Base-by-base conservation (phyloP, 1,140 invertebrate genomes). In the Philaenus spumarius region DNA sequence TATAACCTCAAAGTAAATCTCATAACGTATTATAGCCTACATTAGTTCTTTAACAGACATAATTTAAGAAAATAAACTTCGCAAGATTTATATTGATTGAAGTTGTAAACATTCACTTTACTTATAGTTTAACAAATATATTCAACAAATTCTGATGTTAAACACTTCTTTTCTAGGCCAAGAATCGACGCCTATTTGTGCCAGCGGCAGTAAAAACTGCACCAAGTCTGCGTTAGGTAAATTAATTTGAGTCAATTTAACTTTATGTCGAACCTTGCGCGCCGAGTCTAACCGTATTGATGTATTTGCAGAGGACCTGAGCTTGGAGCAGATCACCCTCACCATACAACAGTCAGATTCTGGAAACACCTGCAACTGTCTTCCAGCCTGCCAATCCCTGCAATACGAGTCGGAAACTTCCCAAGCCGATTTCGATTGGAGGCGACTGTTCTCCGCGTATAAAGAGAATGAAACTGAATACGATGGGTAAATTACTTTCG, bases 371-470 rank as follows among this genome's bases (percentile, higher is more conserved):
- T 86, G 84, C 65, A 76, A 81, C 62, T 87, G 85, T 65, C 69
- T 86, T 54, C 83, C 82, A 1, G 76, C 81, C 0, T 87, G 85
- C 62, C 84, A 81, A 1, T 81, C 82, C 1, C 74, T 86, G 1
- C 74, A 77, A 7, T 87, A 86, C 65, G 79, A 83, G 58, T 78
- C 80, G 0, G 83, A 85, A 69, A 82, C 80, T 1, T 84, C 83
- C 0, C 82, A 84, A 66, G 82, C 81, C 5, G 77, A 82, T 66
- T 83, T 78, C 52, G 75, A 81, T 64, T 78, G 78, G 72, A 70
- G 72, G 53, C 73, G 76, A 53, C 64, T 82, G 58, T 74, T 77
- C 45, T 65, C 64, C 37, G 78, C 77, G 0, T 76, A 67, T 55
- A 70, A 71, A 42, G 64, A 60, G 3, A 65, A 68, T 43, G 56